Conservation (phyloP, 2,797 vertebrate genomes). For the Spondyliosoma cantharus region DNA sequence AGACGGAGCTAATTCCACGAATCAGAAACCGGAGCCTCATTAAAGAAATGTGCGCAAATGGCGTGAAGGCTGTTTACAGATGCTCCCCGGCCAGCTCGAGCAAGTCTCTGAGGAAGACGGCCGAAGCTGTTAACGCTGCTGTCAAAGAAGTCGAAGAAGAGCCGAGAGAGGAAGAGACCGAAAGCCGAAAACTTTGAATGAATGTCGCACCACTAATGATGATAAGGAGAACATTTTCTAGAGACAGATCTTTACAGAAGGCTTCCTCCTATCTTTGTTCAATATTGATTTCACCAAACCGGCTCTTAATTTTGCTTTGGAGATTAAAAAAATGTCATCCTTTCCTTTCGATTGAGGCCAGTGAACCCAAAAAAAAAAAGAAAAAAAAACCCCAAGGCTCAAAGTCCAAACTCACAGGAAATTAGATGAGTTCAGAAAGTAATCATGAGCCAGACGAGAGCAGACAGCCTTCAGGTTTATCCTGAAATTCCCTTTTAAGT, state of each 20-base stretch:
- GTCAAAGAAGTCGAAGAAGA: not conserved
- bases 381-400: not conserved
- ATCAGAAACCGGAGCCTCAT: not conserved
- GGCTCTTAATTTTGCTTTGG: not conserved
- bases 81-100: slow-evolving; percentile 6
- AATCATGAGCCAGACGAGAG: not conserved
- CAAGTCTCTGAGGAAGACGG: slow-evolving; percentile 6
- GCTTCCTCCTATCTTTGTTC: not conserved
- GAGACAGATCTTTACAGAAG: not conserved
- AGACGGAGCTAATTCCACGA: not conserved
- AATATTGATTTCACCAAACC: not conserved
- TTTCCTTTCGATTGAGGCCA: not conserved
- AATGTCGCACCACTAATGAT: no score
- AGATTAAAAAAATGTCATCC: not conserved
- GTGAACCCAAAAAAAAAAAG: not conserved
- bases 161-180: not conserved
- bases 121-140: slow-evolving; percentile 1
- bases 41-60: not conserved
- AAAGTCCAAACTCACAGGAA: not conserved
- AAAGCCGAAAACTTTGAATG: not conserved
- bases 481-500: not conserved
- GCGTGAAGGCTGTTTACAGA: slow-evolving; percentile 17
- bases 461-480: not conserved
- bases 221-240: not conserved
- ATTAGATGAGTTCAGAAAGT: slow-evolving; percentile 1